Base-by-base conservation (phyloP, 1,140 invertebrate genomes). In the Tetragonula clypearis region DNA sequence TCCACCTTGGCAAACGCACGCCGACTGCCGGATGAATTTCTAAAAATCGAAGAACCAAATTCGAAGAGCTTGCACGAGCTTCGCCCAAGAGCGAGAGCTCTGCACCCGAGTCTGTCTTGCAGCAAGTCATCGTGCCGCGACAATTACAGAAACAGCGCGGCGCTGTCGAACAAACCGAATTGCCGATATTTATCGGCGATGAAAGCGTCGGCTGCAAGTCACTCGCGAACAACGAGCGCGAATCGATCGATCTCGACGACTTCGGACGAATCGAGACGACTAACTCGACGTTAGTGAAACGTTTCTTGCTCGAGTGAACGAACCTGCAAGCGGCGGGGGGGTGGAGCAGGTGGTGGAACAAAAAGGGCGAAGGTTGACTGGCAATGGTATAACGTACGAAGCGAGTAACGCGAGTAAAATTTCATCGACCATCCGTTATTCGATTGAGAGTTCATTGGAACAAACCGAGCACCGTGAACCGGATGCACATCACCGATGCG, bases 21-120 rank as follows among this genome's bases (percentile, higher is more conserved):
- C 2, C 5, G 74, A 60, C 74, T 76, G 35, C 56, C 12, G n/a
- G 35, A 76, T 76, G 75, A 78, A 78, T 78, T 49, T 23, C 41
- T 78, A 35, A 53, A 65, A 65, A 8, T 49, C 17, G 35, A 78
- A 55, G 30, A 30, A 30, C 30, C 30, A 30, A 30, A 30, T 30
- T 30, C 30, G 30, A 30, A 30, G 30, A 30, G 72, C 21, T 26
- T 56, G 15, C 58, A 58, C 65, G 56, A 77, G 65, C 58, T 26
- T 65, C 23, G 58, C 23, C 30, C n/a, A 21, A 35, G 26, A 77
- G 65, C 75, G 26, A 49, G 75, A 35, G 35, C 35, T 35, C 35
- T 30, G 30, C 1, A 30, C 30, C 1, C 30, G 30, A 30, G 30
- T 30, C 1, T 35, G 35, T 3, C 58, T 65, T 6, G 23, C 30